These are phyloP conservation scores for Diglossa cyanea DNA, from an alignment of 2,797 vertebrate species.

Conservation along the genomic window DNA sequence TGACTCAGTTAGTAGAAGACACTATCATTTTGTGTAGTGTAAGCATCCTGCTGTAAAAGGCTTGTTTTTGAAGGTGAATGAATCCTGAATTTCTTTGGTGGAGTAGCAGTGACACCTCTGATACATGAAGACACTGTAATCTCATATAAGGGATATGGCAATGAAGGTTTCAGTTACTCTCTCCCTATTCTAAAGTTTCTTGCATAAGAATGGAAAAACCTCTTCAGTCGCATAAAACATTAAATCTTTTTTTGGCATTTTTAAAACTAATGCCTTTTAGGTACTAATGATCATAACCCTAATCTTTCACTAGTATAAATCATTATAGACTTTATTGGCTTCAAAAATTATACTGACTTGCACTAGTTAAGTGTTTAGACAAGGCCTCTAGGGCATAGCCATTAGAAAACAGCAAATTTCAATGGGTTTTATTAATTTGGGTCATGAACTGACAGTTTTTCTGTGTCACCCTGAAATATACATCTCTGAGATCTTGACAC, in stretches of 20 bases:
- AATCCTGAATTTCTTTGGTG: not conserved
- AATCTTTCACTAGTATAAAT: not conserved
- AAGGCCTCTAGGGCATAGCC: not conserved
- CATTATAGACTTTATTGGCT: not conserved
- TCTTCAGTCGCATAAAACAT: not conserved
- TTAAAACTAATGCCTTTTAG: not conserved
- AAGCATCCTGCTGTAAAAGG: not conserved
- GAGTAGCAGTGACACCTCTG: constrained; percentile 14
- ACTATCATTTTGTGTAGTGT: not conserved
- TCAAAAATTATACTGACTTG: not conserved
- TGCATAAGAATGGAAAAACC: not conserved
- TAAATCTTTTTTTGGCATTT: not conserved
- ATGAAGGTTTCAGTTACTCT: not conserved
- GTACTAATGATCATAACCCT: not conserved
- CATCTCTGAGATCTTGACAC: not conserved
- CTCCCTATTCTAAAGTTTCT: not conserved
- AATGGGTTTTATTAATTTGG: not conserved
- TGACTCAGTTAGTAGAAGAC: not conserved
- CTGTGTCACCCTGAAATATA: not conserved
- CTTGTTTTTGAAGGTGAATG: not conserved
- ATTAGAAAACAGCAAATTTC: not conserved
- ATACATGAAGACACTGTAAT: not conserved
- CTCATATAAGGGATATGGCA: not conserved
- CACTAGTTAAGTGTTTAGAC: not conserved
- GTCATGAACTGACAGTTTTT: not conserved